phyloP scores from a whole-genome alignment of 2,888 invertebrate species.

The Eristalis arbustorum region DNA sequence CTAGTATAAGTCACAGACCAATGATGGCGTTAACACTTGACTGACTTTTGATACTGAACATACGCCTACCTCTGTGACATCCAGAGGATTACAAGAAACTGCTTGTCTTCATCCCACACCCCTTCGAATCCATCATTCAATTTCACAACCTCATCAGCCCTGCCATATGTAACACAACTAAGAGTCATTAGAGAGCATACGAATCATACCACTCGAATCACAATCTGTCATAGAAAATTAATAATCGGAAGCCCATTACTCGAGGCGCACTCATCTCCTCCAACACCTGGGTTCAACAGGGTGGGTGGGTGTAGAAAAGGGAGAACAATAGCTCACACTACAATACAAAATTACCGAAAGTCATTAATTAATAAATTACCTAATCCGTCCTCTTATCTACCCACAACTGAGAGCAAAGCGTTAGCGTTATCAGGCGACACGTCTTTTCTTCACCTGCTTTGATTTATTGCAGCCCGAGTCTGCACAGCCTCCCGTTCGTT shows the following conservation, averaged over 20 bases:
- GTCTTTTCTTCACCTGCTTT: conserved; percentile 42
- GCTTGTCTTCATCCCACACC: too few species aligned
- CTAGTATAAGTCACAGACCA: too few species aligned
- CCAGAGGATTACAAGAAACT: too few species aligned
- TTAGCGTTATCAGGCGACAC: conserved; percentile 35
- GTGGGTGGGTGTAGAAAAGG: too few species aligned
- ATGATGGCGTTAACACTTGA: too few species aligned
- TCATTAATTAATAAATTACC: conserved; percentile 44
- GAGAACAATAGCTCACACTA: not conserved
- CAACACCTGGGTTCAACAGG: not conserved
- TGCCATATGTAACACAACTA: not conserved
- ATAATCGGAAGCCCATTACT: not conserved
- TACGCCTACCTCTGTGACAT: too few species aligned
- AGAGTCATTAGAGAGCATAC: not conserved
- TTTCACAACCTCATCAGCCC: not conserved
- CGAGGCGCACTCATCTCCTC: not conserved
- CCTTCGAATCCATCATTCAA: too few species aligned
- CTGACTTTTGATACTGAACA: too few species aligned
- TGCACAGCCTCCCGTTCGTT: not conserved
- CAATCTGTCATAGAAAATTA: not conserved
- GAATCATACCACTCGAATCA: not conserved
- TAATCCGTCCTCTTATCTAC: conserved; percentile 25
- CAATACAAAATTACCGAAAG: conserved; percentile 7
- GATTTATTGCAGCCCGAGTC: conserved; percentile 43
- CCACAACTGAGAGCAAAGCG: not conserved